Evolutionary conservation across 2,113 vertebrate species (phyloP).

Genomic region (Origma solitaria): DNA sequence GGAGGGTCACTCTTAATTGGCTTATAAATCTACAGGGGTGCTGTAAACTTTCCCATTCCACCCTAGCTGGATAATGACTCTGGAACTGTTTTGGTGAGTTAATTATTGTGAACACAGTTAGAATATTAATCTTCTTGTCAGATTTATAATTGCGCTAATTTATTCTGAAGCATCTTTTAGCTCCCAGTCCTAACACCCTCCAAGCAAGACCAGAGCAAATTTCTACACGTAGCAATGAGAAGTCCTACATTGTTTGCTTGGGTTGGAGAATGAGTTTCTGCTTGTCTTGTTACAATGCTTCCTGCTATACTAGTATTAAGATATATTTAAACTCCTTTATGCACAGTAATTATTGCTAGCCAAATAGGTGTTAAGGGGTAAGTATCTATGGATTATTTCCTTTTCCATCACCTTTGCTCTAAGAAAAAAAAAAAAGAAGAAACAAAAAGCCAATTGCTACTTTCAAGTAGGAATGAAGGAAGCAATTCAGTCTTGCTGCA

Average conservation of each 20-base stretch:
- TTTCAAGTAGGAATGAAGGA: not conserved
- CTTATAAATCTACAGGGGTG: slow-evolving; percentile 48
- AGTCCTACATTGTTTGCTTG: not conserved
- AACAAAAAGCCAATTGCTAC: not conserved
- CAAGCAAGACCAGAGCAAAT: not conserved
- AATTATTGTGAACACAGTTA: slow-evolving; percentile 42
- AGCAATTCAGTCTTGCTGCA: not conserved
- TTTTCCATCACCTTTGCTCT: not conserved
- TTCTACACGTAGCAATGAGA: not conserved
- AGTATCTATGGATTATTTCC: not conserved
- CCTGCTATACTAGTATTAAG: not conserved
- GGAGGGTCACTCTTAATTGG: slow-evolving; percentile 40
- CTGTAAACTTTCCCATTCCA: slow-evolving; percentile 30
- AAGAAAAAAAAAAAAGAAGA: not conserved
- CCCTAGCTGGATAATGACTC: slow-evolving; percentile 8
- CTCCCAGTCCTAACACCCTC: not conserved
- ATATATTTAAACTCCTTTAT: not conserved
- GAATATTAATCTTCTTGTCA: slow-evolving; percentile 53
- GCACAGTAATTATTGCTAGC: not conserved
- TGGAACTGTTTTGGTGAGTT: slow-evolving; percentile 45
- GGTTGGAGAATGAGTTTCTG: not conserved
- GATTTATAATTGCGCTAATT: slow-evolving; percentile 38
- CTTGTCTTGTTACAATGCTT: not conserved
- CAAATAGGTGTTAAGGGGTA: not conserved
- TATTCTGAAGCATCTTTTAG: not conserved